Evolutionary conservation across 1,140 invertebrate genomes (phyloP).

Genomic region (Zaprionus gabonicus): DNA sequence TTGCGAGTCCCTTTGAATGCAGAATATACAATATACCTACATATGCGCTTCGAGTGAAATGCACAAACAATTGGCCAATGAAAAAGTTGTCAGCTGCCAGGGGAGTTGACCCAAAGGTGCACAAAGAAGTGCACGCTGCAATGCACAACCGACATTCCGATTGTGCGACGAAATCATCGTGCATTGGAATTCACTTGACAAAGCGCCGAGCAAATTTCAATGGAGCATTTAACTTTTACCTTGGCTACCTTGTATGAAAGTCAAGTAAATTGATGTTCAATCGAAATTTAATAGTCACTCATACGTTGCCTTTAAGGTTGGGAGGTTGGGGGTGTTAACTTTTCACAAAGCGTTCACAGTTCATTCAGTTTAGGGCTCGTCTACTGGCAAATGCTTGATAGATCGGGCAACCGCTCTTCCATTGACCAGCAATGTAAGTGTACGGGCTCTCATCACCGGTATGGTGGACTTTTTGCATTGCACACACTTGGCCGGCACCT

Average conservation of each 20-base stretch:
- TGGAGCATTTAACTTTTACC: background rate
- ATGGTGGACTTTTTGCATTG: background rate
- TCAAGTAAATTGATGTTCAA: background rate
- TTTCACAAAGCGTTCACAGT: background rate
- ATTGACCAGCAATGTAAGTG: slow-evolving; percentile 25
- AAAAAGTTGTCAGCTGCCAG: slow-evolving; percentile 25
- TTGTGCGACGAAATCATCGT: slow-evolving; percentile 2
- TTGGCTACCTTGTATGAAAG: no score
- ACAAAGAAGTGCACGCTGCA: background rate
- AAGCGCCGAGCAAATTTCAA: background rate
- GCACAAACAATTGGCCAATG: slow-evolving; percentile 56
- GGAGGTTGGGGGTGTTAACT: no score
- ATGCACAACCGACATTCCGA: slow-evolving; percentile 14
- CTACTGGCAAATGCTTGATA: background rate
- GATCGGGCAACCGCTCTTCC: slow-evolving; percentile 21
- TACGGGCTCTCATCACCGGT: background rate
- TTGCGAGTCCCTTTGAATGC: background rate
- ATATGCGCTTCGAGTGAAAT: slow-evolving; percentile 27
- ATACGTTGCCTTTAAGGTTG: no score
- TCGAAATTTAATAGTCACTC: background rate
- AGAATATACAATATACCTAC: no score
- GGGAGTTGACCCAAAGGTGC: background rate
- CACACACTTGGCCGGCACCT: background rate
- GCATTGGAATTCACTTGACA: slow-evolving; percentile 1
- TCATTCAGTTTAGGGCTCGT: background rate